Conservation (phyloP, 1,140 invertebrate species). For the Drosophila nigrodunni region DNA sequence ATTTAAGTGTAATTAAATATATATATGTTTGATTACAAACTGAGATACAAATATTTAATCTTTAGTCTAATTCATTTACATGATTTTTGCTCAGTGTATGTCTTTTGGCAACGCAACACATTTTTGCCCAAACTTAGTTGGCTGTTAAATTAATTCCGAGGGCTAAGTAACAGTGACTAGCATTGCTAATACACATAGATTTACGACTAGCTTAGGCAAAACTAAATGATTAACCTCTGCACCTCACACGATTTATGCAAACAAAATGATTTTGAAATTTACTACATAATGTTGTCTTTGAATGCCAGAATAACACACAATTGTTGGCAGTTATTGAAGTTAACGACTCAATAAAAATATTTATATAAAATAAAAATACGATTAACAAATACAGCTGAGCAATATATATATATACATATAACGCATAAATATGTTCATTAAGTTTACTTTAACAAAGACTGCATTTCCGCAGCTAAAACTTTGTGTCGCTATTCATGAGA, state of each 20-base stretch:
- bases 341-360: background rate
- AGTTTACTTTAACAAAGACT: no score
- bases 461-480: no score
- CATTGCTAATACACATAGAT: background rate
- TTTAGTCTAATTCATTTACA: no score
- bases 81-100: background rate
- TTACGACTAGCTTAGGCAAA: constrained; percentile 35
- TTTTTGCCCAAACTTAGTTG: constrained; percentile 14
- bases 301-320: no score
- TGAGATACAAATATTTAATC: no score
- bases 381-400: background rate
- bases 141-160: constrained; percentile 62
- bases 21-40: no score
- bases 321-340: background rate
- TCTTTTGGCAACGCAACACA: constrained; percentile 14
- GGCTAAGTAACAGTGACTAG: constrained; percentile 56
- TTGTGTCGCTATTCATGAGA: no score
- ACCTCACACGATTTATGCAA: constrained; percentile 2
- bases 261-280: background rate
- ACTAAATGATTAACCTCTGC: constrained; percentile 69
- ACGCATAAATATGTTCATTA: no score
- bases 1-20: no score
- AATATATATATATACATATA: no score
- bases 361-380: background rate
- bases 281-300: background rate